Evolutionary conservation across 1,140 invertebrate species (phyloP).

Genomic region (Campodea augens): DNA sequence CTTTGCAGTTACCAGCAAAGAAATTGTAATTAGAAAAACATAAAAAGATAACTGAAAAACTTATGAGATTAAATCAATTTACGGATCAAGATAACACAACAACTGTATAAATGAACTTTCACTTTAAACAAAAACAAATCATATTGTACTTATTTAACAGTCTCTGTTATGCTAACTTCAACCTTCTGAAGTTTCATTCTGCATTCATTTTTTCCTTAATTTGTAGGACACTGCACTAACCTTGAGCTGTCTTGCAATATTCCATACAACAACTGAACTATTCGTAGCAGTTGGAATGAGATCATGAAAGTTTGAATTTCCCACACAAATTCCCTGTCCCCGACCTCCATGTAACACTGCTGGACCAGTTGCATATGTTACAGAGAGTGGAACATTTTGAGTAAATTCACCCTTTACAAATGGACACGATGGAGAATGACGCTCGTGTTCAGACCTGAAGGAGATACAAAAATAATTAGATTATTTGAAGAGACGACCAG

Average conservation of each 20-base stretch:
- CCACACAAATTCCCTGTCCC: constrained; percentile 41
- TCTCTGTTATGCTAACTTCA: too few relatives aligned
- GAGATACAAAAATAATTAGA: constrained; percentile 8
- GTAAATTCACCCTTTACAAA: constrained; percentile 88
- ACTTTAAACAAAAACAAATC: too few relatives aligned
- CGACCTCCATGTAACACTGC: constrained; percentile 34
- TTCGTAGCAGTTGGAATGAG: constrained; percentile 36
- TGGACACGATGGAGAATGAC: constrained; percentile 78
- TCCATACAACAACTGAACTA: constrained; percentile 46
- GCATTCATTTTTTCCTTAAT: too few relatives aligned
- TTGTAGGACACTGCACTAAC: too few relatives aligned
- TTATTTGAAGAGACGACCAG: background rate
- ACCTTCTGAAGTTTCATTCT: too few relatives aligned
- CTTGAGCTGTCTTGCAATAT: constrained; percentile 49
- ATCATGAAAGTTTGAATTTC: constrained; percentile 40
- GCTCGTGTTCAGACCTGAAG: constrained; percentile 71
- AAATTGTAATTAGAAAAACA: too few relatives aligned
- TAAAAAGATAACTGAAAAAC: too few relatives aligned
- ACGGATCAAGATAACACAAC: too few relatives aligned
- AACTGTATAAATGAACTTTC: too few relatives aligned
- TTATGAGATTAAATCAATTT: too few relatives aligned
- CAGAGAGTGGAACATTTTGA: constrained; percentile 80
- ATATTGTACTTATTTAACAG: too few relatives aligned
- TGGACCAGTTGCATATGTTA: constrained; percentile 71
- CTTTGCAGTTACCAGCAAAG: too few relatives aligned